Percentiles rank a stretch among this genome's conserved stretches.
These are phyloP conservation scores for Zoanthus gigantus DNA, from an alignment of 92 coral and sea anemone genomes.

Conservation along the genomic window DNA sequence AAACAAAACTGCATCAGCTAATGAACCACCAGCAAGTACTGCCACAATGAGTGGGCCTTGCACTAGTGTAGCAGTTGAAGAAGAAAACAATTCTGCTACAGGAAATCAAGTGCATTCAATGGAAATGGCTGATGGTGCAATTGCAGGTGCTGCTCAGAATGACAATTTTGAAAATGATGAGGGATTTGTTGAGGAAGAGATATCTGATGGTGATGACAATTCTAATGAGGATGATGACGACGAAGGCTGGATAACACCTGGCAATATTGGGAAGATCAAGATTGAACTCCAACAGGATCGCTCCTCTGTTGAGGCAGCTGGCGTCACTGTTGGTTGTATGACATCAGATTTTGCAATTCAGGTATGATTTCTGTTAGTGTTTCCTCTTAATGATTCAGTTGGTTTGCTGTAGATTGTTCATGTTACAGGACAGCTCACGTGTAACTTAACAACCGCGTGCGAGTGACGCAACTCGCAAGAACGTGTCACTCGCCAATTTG, in stretches of 20 bases:
- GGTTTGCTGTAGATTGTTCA: no score
- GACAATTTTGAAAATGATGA: slow-evolving; percentile 37
- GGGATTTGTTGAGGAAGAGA: slow-evolving; percentile 43
- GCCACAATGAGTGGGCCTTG: neutral
- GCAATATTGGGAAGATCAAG: slow-evolving; percentile 73
- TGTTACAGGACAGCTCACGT: neutral
- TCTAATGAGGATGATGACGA: slow-evolving; percentile 73
- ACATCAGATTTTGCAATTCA: slow-evolving; percentile 99
- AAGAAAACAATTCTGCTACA: neutral
- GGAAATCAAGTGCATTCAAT: slow-evolving; percentile 1
- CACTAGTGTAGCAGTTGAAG: neutral
- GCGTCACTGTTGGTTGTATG: slow-evolving; percentile 91
- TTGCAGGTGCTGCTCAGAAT: slow-evolving; percentile 10
- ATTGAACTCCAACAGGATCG: slow-evolving; percentile 70
- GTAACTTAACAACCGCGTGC: no score
- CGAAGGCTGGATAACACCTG: slow-evolving; percentile 97
- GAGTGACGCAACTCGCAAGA: no score
- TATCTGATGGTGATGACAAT: slow-evolving; percentile 65
- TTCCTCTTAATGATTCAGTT: neutral
- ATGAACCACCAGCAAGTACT: neutral
- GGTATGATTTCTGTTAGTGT: slow-evolving; percentile 50
- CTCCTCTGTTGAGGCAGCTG: slow-evolving; percentile 62
- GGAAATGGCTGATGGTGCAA: slow-evolving; percentile 3
- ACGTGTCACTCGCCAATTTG: no score
- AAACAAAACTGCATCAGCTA: neutral